Base-by-base conservation (phyloP, 2,888 invertebrate species). In the Euproctis similis region DNA sequence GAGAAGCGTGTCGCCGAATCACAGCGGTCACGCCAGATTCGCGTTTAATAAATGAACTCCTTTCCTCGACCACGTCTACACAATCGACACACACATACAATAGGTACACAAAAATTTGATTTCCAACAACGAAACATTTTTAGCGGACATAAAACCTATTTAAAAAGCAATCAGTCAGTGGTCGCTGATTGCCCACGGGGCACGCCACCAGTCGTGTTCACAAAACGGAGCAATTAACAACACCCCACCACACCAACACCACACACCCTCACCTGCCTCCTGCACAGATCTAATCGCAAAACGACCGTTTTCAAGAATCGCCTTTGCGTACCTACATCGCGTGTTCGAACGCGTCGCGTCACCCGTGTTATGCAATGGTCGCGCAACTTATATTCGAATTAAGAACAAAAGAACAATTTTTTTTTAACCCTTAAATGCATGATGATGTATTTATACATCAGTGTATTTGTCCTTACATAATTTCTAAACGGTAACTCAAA, bases 231-330 rank as follows among this genome's bases (percentile, higher is more conserved):
- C 82, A 84, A 84, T 84, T 84, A 84, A 80, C 82, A 75, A 62
- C 71, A 61, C 65, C 69, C 69, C 67, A 12, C 17, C 38, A 31
- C 28, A 35, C 14, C 14, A 14, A 6, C 59, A 54, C 58, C 51
- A 39, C 46, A 47, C 54, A 53, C 53, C 62, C 60, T 55, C 44
- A 36, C 55, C 46, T 53, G 46, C 59, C 58, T 58, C 56, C 66
- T 53, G 58, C 45, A 59, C 70, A 62, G 84, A 84, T 82, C 71
- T 78, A 74, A 84, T 84, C 84, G 78, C 68, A 84, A 84, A 84
- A 82, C 80, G 84, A 73, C 77, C 82, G 82, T 84, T 82, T 84
- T 84, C 82, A 78, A 74, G 80, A 84, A 82, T 82, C 80, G 81
- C 80, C 74, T 71, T 64, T 64, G 77, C 77, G n/a, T n/a, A n/a